Evolutionary conservation across 2,113 vertebrate genomes (phyloP).

Genomic region (Pitta sordida): DNA sequence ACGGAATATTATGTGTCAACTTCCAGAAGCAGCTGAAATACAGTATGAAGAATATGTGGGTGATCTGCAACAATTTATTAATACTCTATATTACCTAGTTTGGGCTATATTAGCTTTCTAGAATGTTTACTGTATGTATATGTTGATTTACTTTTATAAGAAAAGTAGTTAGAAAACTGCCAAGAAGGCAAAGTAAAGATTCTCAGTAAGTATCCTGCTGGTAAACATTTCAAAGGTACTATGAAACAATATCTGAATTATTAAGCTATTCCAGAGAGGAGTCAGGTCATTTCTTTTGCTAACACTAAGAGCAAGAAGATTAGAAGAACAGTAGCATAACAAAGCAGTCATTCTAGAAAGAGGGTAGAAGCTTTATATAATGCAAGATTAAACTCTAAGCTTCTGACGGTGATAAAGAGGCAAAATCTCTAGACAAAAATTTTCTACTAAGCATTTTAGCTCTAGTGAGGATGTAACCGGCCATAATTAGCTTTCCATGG

Average conservation of each 20-base stretch:
- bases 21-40: background rate
- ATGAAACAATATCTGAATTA: conserved; percentile 17
- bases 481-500: background rate
- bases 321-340: background rate
- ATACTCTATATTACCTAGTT: background rate
- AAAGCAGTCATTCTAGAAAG: background rate
- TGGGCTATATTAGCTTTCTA: background rate
- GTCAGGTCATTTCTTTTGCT: background rate
- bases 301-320: background rate
- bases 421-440: background rate
- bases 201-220: background rate
- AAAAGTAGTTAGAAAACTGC: background rate
- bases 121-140: background rate
- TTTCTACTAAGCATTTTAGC: background rate
- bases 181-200: conserved; percentile 21
- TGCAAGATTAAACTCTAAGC: background rate
- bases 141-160: background rate
- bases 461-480: background rate
- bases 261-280: conserved; percentile 1
- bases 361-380: background rate
- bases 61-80: background rate
- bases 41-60: background rate
- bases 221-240: conserved; percentile 40
- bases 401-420: background rate
- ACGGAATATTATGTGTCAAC: background rate